Base-by-base conservation (phyloP, 2,888 invertebrate genomes). In the Sabatieria punctata region DNA sequence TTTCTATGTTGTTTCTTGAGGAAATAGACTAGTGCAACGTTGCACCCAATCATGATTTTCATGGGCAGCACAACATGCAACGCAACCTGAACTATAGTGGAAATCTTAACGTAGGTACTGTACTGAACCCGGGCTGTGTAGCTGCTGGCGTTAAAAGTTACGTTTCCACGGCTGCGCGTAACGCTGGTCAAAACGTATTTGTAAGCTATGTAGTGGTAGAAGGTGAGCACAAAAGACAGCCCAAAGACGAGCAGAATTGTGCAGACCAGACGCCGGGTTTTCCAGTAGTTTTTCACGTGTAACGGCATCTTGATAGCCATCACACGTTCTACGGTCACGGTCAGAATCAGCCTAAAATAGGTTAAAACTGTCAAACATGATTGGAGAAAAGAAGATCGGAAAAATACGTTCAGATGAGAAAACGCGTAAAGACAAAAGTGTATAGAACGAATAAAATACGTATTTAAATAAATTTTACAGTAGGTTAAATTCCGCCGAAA, bases 281-380 rank as follows among this genome's bases (percentile, higher is more conserved):
- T 44, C 36, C 35, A 44, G 25, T 22, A 37, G 15, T 4, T 8
- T 8, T 37, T 22, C 8, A 37, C 36, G 4, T 6, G 11, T 15
- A 44, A 21, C 4, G 44, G 44, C 6, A 18, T 4, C 6, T 4
- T 8, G 11, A 44, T 37, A 19, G 44, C 44, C 18, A 37, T 24
- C 21, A 44, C 15, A 4, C 44, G 6, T 21, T 44, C 44, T 13
- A 37, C 24, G 15, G 44, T 37, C 36, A 44, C 44, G 11, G 13
- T 21, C 6, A 44, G 37, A 6, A 37, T 19, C 6, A 44, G 24
- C 44, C 44, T 44, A 37, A 21, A 44, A 37, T n/a, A n/a, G n/a
- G n/a, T n/a, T n/a, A n/a, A n/a, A n/a, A n/a, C n/a, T n/a, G n/a
- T n/a, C n/a, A n/a, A n/a, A n/a, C n/a, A n/a, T n/a, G n/a, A n/a